Evolutionary conservation across 2,797 vertebrate genomes (phyloP).

Genomic region (Falco rusticolus): DNA sequence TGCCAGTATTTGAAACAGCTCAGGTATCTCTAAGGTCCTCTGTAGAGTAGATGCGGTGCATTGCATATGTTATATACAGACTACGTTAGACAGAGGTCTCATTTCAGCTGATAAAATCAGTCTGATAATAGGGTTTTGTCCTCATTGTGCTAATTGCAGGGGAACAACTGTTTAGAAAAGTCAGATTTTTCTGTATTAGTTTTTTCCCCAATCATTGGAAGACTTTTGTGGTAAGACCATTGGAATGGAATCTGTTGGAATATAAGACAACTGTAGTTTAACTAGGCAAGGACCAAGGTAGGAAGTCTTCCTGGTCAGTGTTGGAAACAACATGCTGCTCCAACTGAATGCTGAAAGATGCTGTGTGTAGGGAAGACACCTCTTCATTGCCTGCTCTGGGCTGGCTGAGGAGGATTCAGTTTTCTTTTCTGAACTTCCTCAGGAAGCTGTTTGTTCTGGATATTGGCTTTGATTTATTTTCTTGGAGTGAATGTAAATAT

Average conservation of each 20-base stretch:
- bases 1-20: neutral
- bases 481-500: neutral
- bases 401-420: neutral
- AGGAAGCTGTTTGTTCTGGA: slow-evolving; percentile 5
- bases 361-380: neutral
- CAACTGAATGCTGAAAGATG: neutral
- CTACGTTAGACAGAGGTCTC: neutral
- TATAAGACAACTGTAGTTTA: neutral
- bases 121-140: neutral
- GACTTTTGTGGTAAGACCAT: neutral
- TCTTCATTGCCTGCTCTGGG: neutral
- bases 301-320: neutral
- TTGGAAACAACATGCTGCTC: neutral
- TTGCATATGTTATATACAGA: neutral
- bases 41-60: neutral
- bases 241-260: neutral
- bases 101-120: neutral
- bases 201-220: neutral
- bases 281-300: neutral
- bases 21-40: neutral
- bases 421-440: neutral
- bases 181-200: neutral
- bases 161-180: neutral
- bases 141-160: neutral
- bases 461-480: neutral